Evolutionary conservation across 2,797 vertebrate species (phyloP), one percentile per base, ranked within the genome.

Genomic region (Salmo trutta): DNA sequence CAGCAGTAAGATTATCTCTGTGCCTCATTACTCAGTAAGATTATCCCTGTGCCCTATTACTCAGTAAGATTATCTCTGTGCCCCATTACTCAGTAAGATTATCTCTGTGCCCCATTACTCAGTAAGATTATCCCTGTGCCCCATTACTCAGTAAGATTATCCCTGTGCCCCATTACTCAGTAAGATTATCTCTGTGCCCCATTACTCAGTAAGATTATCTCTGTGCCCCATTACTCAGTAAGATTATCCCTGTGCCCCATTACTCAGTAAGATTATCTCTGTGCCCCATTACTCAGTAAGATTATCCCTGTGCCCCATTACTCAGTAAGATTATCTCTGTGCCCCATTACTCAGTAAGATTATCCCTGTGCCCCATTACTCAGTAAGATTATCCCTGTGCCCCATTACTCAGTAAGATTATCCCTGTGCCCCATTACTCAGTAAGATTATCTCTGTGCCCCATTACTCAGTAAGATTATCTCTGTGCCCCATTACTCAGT

Each of bases 21-120:
- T 21, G 73, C 5, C 66, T 27, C 54, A 75, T 64, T 71, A 74
- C 80, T 29, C 27, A 2, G 27, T 29, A 29, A 29, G 27, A 29
- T 21, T 5, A 36, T 36, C 27, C 53, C 15, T 53, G 19, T 21
- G 73, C 5, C 66, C 41, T 51, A 75, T 64, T 71, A 74, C 80
- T 29, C 27, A 29, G 27, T 29, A 29, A 29, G 27, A 29, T 21
- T 5, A 36, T 36, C 27, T 53, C n/a, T 53, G 19, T 21, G 73
- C 5, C 66, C 56, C 54, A 75, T 64, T 71, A 74, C 80, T 29
- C 27, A 29, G 27, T 29, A 29, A 29, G 2, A 29, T 31, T 1
- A 36, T 36, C 27, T 66, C n/a, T 53, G 19, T 21, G 73, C 5
- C 66, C 56, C 54, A 75, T 64, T 71, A 74, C 80, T 29, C 27